Evolutionary conservation across 2,797 vertebrate genomes (phyloP).

Genomic region (Lates japonicus): DNA sequence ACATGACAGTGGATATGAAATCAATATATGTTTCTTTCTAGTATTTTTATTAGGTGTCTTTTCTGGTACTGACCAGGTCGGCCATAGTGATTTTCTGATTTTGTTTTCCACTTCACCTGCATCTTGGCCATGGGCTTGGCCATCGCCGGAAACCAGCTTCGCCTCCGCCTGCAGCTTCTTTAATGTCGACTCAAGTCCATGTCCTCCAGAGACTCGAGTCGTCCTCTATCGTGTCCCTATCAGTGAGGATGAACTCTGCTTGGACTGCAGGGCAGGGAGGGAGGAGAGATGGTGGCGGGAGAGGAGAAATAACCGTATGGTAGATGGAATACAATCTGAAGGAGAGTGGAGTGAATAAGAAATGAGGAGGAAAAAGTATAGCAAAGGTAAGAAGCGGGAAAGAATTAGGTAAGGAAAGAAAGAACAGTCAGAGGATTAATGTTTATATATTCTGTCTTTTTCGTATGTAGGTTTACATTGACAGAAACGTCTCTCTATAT

Average conservation of each 20-base stretch:
- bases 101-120: conserved; percentile 99
- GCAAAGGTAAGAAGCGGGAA: not conserved
- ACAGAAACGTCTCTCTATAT: conserved; percentile 15
- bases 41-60: not conserved
- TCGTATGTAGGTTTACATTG: conserved; percentile 12
- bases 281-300: not conserved
- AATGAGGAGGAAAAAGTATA: not conserved
- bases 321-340: conserved; percentile 7
- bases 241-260: conserved; percentile 98
- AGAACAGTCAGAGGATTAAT: conserved; percentile 17
- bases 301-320: not conserved
- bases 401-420: not conserved
- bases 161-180: conserved; percentile 98
- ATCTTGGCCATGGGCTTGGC: conserved; percentile 99
- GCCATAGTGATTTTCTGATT: conserved; percentile 99
- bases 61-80: conserved; percentile 90
- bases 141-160: conserved; percentile 97
- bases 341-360: not conserved
- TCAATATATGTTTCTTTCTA: not conserved
- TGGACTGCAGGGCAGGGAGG: conserved; percentile 88
- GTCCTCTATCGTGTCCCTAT: conserved; percentile 97
- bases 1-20: not conserved
- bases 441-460: conserved; percentile 31
- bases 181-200: conserved; percentile 98
- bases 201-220: conserved; percentile 97